Base-by-base conservation (phyloP, 2,888 invertebrate genomes). In the Phlogophora meticulosa region DNA sequence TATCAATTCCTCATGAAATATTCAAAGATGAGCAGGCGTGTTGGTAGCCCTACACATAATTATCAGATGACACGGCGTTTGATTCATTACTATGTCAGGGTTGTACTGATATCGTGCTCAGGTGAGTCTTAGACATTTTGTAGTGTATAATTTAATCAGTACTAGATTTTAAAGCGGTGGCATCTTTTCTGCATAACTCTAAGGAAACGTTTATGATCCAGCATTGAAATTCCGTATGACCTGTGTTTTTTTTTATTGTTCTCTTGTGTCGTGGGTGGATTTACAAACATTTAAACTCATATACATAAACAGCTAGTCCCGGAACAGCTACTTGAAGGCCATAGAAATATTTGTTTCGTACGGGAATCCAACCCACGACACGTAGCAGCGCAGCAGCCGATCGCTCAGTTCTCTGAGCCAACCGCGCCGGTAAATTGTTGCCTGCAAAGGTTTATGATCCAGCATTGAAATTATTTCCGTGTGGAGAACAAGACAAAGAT, bases 21-120 rank as follows among this genome's bases (percentile, higher is more conserved):
- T 72, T 67, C 59, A 67, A 40, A 15, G 4, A 5, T 13, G 28
- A 40, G 28, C 42, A 49, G 32, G 17, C 7, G 45, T 11, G 40
- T n/a, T 40, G 59, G 43, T 52, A 72, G 42, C 69, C 46, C 52
- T 72, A 38, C 10, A 46, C 40, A 52, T 36, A 64, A 53, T 64
- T 48, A 76, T 76, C 38, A 28, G 38, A 53, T 64, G 72, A 42
- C 72, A 46, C 15, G 48, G 17, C 63, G 55, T 62, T 71, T 72
- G 78, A 84, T 77, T 76, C 61, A 74, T 78, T 78, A 81, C 72
- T 78, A 51, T 82, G 83, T 77, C 81, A 84, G 78, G 83, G 84
- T 51, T 78, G 76, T 32, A 75, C 66, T 72, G 52, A 56, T 68
- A 61, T 58, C 65, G 69, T 80, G 63, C 28, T 22, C 42, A 49